Conservation (phyloP, 2,113 vertebrate genomes). For the Tragelaphus scriptus region DNA sequence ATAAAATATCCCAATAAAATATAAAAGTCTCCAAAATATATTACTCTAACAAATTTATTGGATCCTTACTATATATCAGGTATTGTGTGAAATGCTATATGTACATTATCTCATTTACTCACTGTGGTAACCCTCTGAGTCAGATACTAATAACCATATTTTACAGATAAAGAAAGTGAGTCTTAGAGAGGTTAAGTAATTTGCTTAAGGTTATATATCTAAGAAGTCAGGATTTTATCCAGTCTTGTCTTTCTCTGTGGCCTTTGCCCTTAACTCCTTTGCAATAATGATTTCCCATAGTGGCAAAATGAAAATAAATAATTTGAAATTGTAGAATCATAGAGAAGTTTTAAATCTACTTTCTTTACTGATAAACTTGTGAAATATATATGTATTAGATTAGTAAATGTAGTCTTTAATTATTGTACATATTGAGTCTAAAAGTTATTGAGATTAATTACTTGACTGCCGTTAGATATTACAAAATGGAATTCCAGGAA, state of each 20-base stretch:
- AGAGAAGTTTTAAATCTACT: constrained; percentile 12
- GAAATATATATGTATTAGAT: neutral
- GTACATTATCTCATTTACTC: neutral
- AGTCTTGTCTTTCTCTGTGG: neutral
- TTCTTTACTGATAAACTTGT: constrained; percentile 22
- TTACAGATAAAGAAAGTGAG: constrained; percentile 9
- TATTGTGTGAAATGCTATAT: neutral
- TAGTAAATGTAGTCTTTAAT: constrained; percentile 34
- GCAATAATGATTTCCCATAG: neutral
- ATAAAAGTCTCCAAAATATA: neutral
- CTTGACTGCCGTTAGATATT: neutral
- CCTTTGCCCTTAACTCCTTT: neutral
- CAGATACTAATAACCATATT: neutral
- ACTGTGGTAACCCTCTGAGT: neutral
- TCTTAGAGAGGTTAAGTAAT: neutral
- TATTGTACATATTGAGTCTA: constrained; percentile 2
- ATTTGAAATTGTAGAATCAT: constrained; percentile 11
- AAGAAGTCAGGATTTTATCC: neutral
- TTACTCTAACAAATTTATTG: neutral
- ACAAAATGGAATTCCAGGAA: constrained; percentile 27
- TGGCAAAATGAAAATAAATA: constrained; percentile 10
- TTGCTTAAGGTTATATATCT: neutral
- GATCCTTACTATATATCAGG: neutral
- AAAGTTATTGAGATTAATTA: constrained; percentile 18
- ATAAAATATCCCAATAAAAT: neutral